Percentiles rank a stretch among this genome's conserved stretches.
Evolutionary conservation across 2,113 vertebrate genomes (phyloP).

Genomic region (Sigmodon hispidus): DNA sequence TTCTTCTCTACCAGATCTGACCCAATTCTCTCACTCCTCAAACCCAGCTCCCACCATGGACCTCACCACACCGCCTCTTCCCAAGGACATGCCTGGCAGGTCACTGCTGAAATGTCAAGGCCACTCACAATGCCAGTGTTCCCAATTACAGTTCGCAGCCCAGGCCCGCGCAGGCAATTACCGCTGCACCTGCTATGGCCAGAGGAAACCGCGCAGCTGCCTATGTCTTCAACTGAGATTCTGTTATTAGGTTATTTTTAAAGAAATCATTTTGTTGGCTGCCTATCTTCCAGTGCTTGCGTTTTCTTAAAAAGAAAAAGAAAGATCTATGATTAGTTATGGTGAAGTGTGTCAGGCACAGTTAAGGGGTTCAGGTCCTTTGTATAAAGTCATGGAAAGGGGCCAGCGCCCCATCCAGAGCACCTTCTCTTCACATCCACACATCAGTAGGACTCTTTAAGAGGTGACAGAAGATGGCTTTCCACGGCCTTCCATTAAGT

Average conservation of each 20-base stretch:
- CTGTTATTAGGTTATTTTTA: slow-evolving; percentile 83
- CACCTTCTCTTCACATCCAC: background rate
- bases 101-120: slow-evolving; percentile 9
- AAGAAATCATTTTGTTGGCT: slow-evolving; percentile 78
- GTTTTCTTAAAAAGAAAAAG: background rate
- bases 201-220: slow-evolving; percentile 70
- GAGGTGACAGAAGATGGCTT: slow-evolving; percentile 73
- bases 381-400: background rate
- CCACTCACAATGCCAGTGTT: slow-evolving; percentile 69
- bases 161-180: slow-evolving; percentile 70
- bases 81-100: slow-evolving; percentile 53
- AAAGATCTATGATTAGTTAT: slow-evolving; percentile 64
- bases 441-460: background rate
- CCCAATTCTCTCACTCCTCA: background rate
- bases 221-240: slow-evolving; percentile 74
- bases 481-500: slow-evolving; percentile 51
- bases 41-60: background rate
- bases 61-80: background rate
- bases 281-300: slow-evolving; percentile 72
- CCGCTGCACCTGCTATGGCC: slow-evolving; percentile 69
- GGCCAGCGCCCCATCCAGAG: fast-evolving
- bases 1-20: background rate
- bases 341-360: slow-evolving; percentile 23
- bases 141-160: slow-evolving; percentile 75
- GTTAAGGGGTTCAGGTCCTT: slow-evolving; percentile 56